phyloP scores from a whole-genome alignment of 2,888 invertebrate genomes.

The Caenorhabditis sp. region DNA sequence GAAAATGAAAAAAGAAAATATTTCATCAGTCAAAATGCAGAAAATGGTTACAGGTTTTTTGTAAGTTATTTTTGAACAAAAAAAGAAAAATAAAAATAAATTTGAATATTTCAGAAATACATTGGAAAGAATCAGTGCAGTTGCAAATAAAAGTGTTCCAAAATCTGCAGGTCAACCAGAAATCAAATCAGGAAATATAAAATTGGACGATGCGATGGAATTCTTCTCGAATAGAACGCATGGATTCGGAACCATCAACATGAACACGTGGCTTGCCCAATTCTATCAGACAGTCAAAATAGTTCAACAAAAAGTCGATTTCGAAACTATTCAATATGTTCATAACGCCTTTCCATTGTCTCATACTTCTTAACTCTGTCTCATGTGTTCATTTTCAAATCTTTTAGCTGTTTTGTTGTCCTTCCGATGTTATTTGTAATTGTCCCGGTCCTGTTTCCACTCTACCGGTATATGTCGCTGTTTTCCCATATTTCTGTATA shows the following conservation, averaged over 20 bases:
- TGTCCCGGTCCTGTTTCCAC: too few relatives aligned
- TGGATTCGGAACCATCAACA: conserved; percentile 2
- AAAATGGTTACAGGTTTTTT: background rate
- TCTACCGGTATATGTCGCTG: background rate
- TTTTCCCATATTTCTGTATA: background rate
- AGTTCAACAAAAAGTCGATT: background rate
- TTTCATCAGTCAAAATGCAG: background rate
- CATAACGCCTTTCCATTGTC: too few relatives aligned
- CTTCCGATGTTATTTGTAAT: too few relatives aligned
- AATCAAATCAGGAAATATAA: too few relatives aligned
- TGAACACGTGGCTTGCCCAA: background rate
- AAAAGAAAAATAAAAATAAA: background rate
- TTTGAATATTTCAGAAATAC: background rate
- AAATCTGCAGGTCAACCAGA: background rate
- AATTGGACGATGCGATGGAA: background rate
- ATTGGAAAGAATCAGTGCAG: background rate
- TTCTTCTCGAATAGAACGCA: background rate
- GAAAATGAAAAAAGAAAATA: background rate
- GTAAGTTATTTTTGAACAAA: background rate
- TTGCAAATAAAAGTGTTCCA: background rate
- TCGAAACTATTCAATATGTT: background rate
- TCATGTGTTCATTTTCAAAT: too few relatives aligned
- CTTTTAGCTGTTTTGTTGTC: too few relatives aligned
- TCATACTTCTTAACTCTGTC: too few relatives aligned
- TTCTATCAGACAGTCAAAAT: background rate